phyloP scores from a whole-genome alignment of 1,140 invertebrate species.

The Drosophila equinoxialis region DNA sequence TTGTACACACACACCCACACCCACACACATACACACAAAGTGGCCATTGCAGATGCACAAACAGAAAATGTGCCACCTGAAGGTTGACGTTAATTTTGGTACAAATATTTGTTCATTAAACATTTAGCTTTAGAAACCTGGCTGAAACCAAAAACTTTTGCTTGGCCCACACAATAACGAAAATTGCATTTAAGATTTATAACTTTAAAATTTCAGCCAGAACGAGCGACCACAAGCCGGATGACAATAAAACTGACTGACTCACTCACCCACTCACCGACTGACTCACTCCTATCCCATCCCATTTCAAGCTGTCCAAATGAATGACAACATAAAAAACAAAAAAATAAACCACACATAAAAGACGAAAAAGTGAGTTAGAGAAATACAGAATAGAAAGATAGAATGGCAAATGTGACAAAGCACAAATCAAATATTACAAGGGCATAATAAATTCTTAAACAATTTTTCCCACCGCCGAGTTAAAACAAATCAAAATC shows the following conservation, averaged over 20 bases:
- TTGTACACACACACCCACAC: neutral
- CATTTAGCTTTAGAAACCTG: conserved; percentile 34
- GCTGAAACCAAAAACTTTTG: conserved; percentile 42
- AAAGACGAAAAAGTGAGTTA: neutral
- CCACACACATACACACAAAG: neutral
- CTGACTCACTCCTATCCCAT: neutral
- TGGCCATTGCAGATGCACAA: neutral
- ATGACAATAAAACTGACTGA: conserved; percentile 6
- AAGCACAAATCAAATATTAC: conserved; percentile 21
- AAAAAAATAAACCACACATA: neutral
- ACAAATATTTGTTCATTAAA: conserved; percentile 61
- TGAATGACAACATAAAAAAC: conserved; percentile 3
- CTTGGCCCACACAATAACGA: conserved; percentile 41
- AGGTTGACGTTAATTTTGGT: conserved; percentile 39
- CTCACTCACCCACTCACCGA: neutral
- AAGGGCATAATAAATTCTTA: conserved; percentile 21
- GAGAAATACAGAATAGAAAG: neutral
- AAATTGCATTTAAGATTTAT: conserved; percentile 78
- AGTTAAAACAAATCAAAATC: conserved; percentile 4
- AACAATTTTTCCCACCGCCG: conserved; percentile 10
- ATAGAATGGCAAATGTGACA: conserved; percentile 14
- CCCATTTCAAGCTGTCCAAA: neutral
- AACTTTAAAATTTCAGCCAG: conserved; percentile 35
- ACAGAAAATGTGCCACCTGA: conserved; percentile 3
- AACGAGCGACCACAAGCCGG: neutral